Evolutionary conservation across 2,888 invertebrate genomes (phyloP).

Genomic region (Pecten maximus): DNA sequence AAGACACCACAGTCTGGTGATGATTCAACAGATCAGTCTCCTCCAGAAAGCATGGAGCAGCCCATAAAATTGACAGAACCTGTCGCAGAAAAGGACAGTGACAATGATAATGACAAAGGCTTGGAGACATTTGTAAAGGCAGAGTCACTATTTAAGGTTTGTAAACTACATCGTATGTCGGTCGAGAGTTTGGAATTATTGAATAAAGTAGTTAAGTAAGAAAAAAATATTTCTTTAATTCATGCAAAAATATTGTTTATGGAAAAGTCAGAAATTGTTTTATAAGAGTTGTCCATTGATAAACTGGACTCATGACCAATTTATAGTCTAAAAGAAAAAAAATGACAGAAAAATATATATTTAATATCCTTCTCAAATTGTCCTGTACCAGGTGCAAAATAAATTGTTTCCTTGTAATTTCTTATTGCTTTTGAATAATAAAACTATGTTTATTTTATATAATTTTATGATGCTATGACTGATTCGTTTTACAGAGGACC

Average conservation of each 20-base stretch:
- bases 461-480: background rate
- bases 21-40: background rate
- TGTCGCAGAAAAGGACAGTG: background rate
- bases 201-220: background rate
- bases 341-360: no score
- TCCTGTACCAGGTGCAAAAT: no score
- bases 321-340: background rate
- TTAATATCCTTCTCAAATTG: no score
- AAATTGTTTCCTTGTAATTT: background rate
- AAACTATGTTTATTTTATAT: no score
- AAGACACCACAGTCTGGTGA: background rate
- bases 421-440: no score
- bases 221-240: background rate
- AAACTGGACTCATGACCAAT: background rate
- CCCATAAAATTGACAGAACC: background rate
- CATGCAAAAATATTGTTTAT: background rate
- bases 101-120: slow-evolving; percentile 2
- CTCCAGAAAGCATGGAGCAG: background rate
- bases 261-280: background rate
- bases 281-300: background rate
- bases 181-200: background rate
- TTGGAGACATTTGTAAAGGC: slow-evolving; percentile 5
- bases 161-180: background rate
- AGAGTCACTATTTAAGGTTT: background rate
- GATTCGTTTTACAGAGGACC: slow-evolving; percentile 12